phyloP scores from a whole-genome alignment of 53 echinoderm and acorn worm species.

The Echinometra lucunter region DNA sequence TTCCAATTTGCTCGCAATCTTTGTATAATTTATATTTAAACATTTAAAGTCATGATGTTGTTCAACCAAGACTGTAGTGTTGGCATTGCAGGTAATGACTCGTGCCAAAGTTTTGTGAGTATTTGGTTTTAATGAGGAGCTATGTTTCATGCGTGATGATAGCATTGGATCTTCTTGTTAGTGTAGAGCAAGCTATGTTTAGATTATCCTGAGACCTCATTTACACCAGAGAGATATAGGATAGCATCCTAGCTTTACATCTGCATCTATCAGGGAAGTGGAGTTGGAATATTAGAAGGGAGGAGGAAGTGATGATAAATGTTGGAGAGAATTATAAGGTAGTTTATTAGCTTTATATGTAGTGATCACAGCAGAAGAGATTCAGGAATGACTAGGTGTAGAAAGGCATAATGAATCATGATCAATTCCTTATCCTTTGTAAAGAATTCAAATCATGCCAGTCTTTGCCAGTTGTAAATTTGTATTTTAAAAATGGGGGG shows the following conservation, averaged over 20 bases:
- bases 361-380: too few relatives aligned
- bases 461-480: not conserved
- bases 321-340: too few relatives aligned
- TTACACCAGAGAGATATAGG: not conserved
- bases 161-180: conserved; percentile 1
- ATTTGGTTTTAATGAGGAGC: not conserved
- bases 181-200: conserved; percentile 11
- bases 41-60: not conserved
- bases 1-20: not conserved
- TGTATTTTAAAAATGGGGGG: not conserved
- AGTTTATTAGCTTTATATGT: too few relatives aligned
- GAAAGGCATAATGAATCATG: not conserved
- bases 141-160: conserved; percentile 2
- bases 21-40: not conserved
- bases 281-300: too few relatives aligned
- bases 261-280: not conserved
- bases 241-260: not conserved
- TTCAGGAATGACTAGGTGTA: not conserved
- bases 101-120: too few relatives aligned
- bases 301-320: too few relatives aligned
- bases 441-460: not conserved
- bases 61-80: too few relatives aligned
- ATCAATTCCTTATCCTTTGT: not conserved
- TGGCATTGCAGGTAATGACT: too few relatives aligned
- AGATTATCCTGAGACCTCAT: conserved; percentile 22